Conservation (phyloP, 2,888 invertebrate genomes). For the Yponomeuta sedellus region DNA sequence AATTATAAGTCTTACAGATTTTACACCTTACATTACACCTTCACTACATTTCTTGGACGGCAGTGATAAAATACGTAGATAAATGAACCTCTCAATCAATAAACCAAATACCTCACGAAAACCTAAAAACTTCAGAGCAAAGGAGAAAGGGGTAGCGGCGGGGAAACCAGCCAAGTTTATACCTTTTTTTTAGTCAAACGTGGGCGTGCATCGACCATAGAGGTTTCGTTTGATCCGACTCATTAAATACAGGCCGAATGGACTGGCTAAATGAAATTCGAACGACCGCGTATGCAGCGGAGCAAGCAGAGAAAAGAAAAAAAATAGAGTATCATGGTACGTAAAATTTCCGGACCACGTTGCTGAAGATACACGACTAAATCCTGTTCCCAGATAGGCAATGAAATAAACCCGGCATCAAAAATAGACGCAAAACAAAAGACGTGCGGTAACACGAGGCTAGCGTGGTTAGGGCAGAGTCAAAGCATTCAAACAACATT, state of each 20-base stretch:
- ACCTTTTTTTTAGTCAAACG: not conserved
- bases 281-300: not conserved
- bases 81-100: not conserved
- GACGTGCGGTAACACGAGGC: not conserved
- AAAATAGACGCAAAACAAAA: not conserved
- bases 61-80: too few species aligned
- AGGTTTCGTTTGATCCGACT: constrained; percentile 52
- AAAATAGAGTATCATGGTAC: not conserved
- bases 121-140: not conserved
- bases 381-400: not conserved
- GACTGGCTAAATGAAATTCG: not conserved
- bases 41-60: too few species aligned
- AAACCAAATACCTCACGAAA: not conserved
- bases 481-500: not conserved
- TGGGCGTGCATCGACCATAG: constrained; percentile 20
- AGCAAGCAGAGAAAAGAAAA: not conserved
- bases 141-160: not conserved
- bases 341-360: too few species aligned
- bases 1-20: too few species aligned
- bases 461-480: not conserved
- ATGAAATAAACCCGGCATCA: not conserved
- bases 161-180: not conserved
- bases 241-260: constrained; percentile 34
- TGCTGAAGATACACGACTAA: not conserved
- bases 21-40: too few species aligned